phyloP scores from a whole-genome alignment of 2,797 vertebrate species.

The Rachycentron canadum region DNA sequence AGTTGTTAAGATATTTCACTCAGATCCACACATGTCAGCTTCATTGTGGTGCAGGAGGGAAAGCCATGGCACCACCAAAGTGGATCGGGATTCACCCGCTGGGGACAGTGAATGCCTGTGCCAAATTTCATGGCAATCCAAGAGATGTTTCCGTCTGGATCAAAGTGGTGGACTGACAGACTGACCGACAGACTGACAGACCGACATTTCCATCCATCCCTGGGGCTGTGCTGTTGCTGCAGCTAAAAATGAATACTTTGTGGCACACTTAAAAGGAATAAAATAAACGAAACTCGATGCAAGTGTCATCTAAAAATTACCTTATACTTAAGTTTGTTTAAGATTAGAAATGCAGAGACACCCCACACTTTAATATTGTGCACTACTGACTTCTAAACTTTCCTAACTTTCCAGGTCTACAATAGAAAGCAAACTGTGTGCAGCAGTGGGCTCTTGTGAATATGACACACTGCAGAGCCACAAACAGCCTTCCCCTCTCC shows the following conservation, averaged over 20 bases:
- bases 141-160: not conserved
- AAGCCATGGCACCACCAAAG: not conserved
- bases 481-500: constrained; percentile 36
- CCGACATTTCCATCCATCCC: not conserved
- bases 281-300: not conserved
- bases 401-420: constrained; percentile 25
- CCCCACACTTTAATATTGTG: constrained; percentile 5
- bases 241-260: not conserved
- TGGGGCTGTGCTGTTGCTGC: not conserved
- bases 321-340: constrained; percentile 14
- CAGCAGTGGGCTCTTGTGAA: constrained; percentile 30
- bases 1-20: not conserved
- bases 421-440: constrained; percentile 27
- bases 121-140: not conserved
- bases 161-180: not conserved
- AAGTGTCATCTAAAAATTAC: constrained; percentile 4
- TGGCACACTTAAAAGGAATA: not conserved
- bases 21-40: not conserved
- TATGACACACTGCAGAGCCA: constrained; percentile 35
- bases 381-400: constrained; percentile 5
- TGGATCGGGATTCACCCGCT: not conserved
- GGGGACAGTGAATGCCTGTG: not conserved
- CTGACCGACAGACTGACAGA: not conserved
- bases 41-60: not conserved
- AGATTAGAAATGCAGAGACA: constrained; percentile 21